Evolutionary conservation across 2,888 invertebrate genomes (phyloP).

Genomic region (Lasioglossum marginatum): DNA sequence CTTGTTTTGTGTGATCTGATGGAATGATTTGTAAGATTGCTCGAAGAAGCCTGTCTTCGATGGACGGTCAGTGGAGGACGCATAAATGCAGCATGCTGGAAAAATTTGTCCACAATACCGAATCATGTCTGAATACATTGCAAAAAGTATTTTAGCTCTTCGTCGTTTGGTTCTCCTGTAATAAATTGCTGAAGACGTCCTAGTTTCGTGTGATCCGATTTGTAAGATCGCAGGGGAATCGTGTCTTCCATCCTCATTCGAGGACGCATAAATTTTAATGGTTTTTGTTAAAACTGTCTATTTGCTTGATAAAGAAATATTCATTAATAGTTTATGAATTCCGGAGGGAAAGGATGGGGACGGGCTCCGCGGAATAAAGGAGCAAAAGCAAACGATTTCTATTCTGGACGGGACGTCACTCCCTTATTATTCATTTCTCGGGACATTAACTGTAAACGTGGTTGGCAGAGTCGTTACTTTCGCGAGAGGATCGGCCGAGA

Average conservation of each 20-base stretch:
- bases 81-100: background rate
- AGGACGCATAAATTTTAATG: background rate
- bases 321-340: background rate
- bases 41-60: background rate
- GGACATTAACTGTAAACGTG: conserved; percentile 86
- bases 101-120: background rate
- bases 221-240: background rate
- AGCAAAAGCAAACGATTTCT: conserved; percentile 28
- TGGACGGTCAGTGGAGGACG: background rate
- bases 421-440: conserved; percentile 74
- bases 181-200: background rate
- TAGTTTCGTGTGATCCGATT: background rate
- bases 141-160: background rate
- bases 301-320: background rate
- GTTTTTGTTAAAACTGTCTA: background rate
- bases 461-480: conserved; percentile 88
- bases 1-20: background rate
- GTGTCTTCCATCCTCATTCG: background rate
- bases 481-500: conserved; percentile 85
- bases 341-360: background rate
- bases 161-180: background rate
- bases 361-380: background rate
- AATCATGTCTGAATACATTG: background rate
- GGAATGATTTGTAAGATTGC: background rate
- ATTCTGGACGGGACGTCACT: conserved; percentile 26